These are phyloP conservation scores for Marisa cornuarietis DNA, from an alignment of 1,140 invertebrate species.

Conservation along the genomic window DNA sequence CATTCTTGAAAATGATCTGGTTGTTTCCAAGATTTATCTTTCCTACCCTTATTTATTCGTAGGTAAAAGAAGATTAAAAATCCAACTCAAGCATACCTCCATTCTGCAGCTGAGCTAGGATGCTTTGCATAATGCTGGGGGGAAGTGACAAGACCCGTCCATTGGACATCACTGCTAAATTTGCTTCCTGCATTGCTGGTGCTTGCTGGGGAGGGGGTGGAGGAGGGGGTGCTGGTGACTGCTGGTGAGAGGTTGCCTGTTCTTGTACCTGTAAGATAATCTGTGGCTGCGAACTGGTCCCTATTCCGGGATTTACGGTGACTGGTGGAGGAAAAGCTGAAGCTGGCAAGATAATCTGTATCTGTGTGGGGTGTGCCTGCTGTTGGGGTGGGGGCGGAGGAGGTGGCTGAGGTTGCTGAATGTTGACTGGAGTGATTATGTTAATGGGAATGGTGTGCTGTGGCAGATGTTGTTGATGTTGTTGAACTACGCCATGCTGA, in stretches of 20 bases:
- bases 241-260: neutral
- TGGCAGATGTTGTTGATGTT: constrained; percentile 6
- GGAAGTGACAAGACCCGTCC: constrained; percentile 13
- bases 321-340: constrained; percentile 3
- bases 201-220: neutral
- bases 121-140: constrained; percentile 6
- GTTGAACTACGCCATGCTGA: constrained; percentile 5
- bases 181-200: neutral
- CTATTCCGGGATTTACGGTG: neutral
- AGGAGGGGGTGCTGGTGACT: constrained; percentile 1
- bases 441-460: constrained; percentile 15
- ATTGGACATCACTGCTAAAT: constrained; percentile 7
- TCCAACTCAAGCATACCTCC: constrained; percentile 2
- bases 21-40: too few relatives aligned
- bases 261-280: constrained; percentile 22
- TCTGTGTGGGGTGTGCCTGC: constrained; percentile 23
- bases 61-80: neutral
- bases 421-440: constrained; percentile 23
- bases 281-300: constrained; percentile 10
- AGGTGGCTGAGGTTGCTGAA: constrained; percentile 11
- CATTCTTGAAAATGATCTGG: too few relatives aligned
- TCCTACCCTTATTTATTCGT: neutral
- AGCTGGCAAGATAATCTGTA: constrained; percentile 28
- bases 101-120: constrained; percentile 18
- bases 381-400: constrained; percentile 1